Conservation (phyloP, 2,113 vertebrate genomes). For the Australoheros scitulus region DNA sequence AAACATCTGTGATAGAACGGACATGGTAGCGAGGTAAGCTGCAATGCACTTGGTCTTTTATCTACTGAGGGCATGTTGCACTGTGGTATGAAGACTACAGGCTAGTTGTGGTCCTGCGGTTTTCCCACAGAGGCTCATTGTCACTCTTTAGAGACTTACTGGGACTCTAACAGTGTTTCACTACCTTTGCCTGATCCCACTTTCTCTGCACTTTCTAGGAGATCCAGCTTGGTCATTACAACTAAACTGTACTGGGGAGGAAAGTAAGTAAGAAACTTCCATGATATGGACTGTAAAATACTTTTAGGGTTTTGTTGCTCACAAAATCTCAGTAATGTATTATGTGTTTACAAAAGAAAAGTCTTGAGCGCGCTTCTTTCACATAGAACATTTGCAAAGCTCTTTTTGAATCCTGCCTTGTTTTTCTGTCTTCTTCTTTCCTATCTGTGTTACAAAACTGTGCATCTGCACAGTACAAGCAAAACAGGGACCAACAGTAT, state of each 20-base stretch:
- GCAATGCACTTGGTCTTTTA: background rate
- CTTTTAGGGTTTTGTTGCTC: background rate
- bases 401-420: background rate
- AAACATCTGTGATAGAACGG: background rate
- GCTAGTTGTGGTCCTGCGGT: background rate
- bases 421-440: background rate
- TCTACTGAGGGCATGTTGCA: background rate
- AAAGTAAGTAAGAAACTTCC: conserved; percentile 87
- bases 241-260: conserved; percentile 99
- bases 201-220: conserved; percentile 73
- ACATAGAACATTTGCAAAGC: background rate
- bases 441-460: background rate
- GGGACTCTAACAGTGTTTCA: too few relatives aligned
- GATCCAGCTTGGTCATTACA: conserved; percentile 97
- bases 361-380: background rate
- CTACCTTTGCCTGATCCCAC: background rate
- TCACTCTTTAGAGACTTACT: background rate
- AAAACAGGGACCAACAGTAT: background rate
- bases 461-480: background rate
- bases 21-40: background rate
- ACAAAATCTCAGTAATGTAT: background rate
- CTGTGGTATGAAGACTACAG: background rate
- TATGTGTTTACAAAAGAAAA: background rate
- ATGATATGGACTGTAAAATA: background rate
- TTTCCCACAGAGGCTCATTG: background rate